Evolutionary conservation across 1,140 invertebrate species (phyloP), one percentile per base, ranked within the genome.

Genomic region (Zaprionus inermis): DNA sequence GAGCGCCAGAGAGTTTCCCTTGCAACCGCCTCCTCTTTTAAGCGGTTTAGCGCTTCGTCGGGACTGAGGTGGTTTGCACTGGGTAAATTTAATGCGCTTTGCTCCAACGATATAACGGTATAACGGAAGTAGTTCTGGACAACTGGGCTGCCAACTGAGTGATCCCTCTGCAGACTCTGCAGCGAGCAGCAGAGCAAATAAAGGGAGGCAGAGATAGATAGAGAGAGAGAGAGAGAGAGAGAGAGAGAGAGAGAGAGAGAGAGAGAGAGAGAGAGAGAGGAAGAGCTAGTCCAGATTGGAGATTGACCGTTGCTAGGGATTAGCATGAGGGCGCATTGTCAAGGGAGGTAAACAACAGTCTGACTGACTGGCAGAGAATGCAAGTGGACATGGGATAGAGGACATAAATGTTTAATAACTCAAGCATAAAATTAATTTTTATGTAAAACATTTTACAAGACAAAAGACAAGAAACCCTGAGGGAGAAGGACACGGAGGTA

Each of bases 351-450:
- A 9, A 16, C 9, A 16, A 51, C 18, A 14, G 52, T 16, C 12
- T 55, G 49, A 49, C 9, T 14, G 38, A 36, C 10, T 22, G 18
- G 3, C 10, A 10, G 22, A 36, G 20, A 55, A 24, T 22, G 24
- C 18, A 12, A 18, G 20, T 34, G 18, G 20, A 72, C 49, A 56
- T 22, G 49, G 61, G 44, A 68, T 66, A 82, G 24, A 34, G 61
- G 44, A 68, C 69, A 82, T 80, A 81, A 78, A 84, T 78, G 71
- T 80, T 89, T 78, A 78, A 78, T 84, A 84, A 56, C 72, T 84
- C 78, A 68, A 73, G 78, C 70, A 84, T 78, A 89, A 89, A 84
- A 89, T 89, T 81, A 80, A 77, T 88, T 72, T 81, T 64, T 66
- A 38, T 72, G 51, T 72, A 36, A 28, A 73, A 60, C 67, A 59